Conservation (phyloP, 1,140 invertebrate species). For the Ctenoplectra terminalis region DNA sequence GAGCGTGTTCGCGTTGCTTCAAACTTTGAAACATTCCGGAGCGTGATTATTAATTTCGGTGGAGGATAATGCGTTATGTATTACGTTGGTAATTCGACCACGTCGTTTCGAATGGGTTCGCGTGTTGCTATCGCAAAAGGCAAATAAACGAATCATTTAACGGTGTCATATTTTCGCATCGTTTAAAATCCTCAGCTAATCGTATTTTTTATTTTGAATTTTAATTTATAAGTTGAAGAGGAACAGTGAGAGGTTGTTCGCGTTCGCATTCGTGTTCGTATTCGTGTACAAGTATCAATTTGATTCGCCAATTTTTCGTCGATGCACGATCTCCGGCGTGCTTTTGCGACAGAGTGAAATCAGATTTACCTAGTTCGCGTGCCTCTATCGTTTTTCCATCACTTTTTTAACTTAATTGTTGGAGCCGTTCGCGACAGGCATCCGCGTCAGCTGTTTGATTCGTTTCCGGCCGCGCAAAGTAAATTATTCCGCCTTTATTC, state of each 20-base stretch:
- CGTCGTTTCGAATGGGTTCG: not conserved
- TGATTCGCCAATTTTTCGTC: constrained; percentile 4
- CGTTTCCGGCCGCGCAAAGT: constrained; percentile 1
- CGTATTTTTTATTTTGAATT: not conserved
- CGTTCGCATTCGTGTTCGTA: no score
- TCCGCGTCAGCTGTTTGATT: constrained; percentile 10
- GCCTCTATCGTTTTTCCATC: constrained; percentile 14
- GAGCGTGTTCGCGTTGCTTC: not conserved
- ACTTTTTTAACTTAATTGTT: constrained; percentile 22
- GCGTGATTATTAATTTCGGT: not conserved
- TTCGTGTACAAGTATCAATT: not conserved
- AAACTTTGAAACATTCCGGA: constrained; percentile 6
- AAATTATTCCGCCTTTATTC: constrained; percentile 20
- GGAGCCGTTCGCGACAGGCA: not conserved
- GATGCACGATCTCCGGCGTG: not conserved
- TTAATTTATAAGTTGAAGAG: not conserved
- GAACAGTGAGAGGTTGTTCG: accelerated
- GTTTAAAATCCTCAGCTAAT: not conserved
- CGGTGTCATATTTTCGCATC: not conserved
- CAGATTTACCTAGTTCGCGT: not conserved
- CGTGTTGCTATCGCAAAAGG: not conserved
- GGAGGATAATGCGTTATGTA: not conserved
- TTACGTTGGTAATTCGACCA: not conserved
- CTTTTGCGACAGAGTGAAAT: not conserved
- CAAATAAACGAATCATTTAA: constrained; percentile 3